Evolutionary conservation across 2,888 invertebrate species (phyloP).

Genomic region (Drosophila multiciliata): DNA sequence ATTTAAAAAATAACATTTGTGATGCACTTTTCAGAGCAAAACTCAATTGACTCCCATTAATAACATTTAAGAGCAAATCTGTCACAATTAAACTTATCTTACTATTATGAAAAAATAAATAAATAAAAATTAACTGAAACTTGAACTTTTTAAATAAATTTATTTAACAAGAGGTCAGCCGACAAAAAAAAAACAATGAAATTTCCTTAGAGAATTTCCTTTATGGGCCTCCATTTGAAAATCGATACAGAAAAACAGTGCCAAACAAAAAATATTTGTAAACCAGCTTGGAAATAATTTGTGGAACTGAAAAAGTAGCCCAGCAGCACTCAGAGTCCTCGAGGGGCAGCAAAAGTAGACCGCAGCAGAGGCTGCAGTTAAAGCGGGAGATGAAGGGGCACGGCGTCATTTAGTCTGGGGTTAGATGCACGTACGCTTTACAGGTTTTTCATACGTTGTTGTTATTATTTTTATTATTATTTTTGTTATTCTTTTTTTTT

Average conservation of each 20-base stretch:
- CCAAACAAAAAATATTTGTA: not conserved
- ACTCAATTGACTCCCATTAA: not conserved
- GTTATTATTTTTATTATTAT: constrained; percentile 13
- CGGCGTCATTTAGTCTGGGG: constrained; percentile 79
- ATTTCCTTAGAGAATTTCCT: not conserved
- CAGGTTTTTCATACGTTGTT: constrained; percentile 59
- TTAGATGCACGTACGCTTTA: constrained; percentile 79
- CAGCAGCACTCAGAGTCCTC: constrained; percentile 13
- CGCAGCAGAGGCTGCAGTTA: constrained; percentile 35
- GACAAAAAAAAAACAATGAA: not conserved
- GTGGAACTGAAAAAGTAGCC: constrained; percentile 2
- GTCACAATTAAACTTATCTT: not conserved
- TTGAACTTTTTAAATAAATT: not conserved
- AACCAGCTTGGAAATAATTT: not conserved
- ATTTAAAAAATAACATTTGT: not conserved
- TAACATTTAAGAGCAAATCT: not conserved
- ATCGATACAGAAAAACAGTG: not conserved
- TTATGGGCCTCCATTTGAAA: not conserved
- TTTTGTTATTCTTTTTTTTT: constrained; percentile 12
- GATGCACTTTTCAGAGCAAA: not conserved
- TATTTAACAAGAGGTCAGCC: not conserved
- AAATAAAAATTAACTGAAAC: not conserved
- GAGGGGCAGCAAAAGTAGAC: constrained; percentile 17
- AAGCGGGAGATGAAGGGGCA: constrained; percentile 19
- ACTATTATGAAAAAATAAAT: not conserved